A percentile compares a stretch with the other conserved stretches of the same genome.
These are phyloP conservation scores for Saturnia japonica DNA, from an alignment of 2,888 invertebrate genomes.

Conservation along the genomic window DNA sequence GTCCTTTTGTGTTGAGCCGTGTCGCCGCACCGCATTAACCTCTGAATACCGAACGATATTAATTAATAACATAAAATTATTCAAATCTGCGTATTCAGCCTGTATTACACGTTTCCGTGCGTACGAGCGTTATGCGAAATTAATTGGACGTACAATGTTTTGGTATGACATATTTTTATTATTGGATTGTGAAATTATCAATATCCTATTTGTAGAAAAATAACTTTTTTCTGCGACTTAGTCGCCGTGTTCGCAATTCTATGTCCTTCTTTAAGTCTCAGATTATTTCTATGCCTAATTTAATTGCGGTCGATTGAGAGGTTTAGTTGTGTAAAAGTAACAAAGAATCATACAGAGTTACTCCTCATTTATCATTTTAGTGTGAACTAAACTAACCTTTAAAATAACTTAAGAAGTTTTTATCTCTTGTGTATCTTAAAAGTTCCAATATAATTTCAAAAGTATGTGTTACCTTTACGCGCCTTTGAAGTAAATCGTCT, in stretches of 20 bases:
- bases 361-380: too few species aligned
- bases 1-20: constrained; percentile 24
- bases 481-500: too few species aligned
- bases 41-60: constrained; percentile 26
- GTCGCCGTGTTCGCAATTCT: too few species aligned
- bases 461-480: background rate
- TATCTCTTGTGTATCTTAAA: background rate
- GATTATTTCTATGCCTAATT: too few species aligned
- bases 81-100: constrained; percentile 20
- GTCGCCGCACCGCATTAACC: constrained; percentile 33
- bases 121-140: background rate
- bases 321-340: too few species aligned
- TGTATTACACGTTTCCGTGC: constrained; percentile 8
- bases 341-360: too few species aligned
- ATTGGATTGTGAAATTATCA: background rate
- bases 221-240: too few species aligned
- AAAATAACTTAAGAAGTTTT: too few species aligned
- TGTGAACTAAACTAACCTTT: too few species aligned
- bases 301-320: too few species aligned
- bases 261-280: too few species aligned
- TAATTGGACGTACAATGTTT: constrained; percentile 8
- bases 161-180: background rate
- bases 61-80: constrained; percentile 31
- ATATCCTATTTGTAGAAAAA: background rate
- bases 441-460: background rate